Evolutionary conservation across 35 echinoderm and acorn worm genomes (phyloP).

Genomic region (Strongylocentrotus purpuratus): DNA sequence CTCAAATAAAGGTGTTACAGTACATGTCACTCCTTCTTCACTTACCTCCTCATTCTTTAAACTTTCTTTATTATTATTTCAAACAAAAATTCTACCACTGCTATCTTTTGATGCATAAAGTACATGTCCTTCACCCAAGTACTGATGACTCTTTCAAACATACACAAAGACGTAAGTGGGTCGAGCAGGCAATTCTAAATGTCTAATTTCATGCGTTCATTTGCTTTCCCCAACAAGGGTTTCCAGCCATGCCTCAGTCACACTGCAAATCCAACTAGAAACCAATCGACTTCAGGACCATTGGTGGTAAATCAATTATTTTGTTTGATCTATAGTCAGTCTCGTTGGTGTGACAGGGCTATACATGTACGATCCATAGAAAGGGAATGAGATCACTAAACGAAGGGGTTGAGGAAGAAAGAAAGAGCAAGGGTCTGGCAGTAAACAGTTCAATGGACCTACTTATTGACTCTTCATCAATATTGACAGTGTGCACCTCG

Average conservation of each 20-base stretch:
- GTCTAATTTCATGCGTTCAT: neutral
- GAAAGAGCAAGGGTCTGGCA: neutral
- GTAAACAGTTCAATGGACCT: constrained; percentile 17
- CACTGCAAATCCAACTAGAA: no score
- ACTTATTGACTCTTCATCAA: constrained; percentile 36
- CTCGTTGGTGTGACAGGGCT: no score
- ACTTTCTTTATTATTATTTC: neutral
- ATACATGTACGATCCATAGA: no score
- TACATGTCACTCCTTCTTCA: neutral
- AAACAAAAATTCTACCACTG: neutral
- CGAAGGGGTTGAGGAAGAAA: neutral
- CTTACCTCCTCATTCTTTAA: neutral
- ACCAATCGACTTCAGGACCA: no score
- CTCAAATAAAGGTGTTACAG: no score
- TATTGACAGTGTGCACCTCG: constrained; percentile 30
- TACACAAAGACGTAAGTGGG: neutral
- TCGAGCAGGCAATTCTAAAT: constrained; percentile 8
- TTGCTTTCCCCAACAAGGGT: neutral
- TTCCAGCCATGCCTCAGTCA: no score
- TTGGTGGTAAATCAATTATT: no score
- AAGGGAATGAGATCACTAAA: neutral
- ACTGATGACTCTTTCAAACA: neutral
- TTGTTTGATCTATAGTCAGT: no score
- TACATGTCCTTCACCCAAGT: neutral
- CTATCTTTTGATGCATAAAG: neutral